phyloP scores from a whole-genome alignment of 2,113 vertebrate genomes.

The Strigops habroptila region DNA sequence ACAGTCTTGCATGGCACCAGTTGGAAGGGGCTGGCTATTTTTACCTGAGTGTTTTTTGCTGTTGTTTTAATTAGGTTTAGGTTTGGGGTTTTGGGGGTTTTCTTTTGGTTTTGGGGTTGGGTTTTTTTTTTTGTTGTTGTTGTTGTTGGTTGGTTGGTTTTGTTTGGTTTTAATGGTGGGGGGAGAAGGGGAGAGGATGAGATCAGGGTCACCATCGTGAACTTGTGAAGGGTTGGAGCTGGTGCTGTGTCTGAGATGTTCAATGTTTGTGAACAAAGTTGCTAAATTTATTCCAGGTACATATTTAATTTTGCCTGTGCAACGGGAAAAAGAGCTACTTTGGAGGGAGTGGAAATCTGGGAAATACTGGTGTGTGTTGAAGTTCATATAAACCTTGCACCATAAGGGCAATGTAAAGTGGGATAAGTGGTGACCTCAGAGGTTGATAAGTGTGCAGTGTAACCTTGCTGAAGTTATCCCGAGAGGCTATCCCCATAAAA shows the following conservation, averaged over 20 bases:
- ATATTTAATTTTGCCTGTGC: not conserved
- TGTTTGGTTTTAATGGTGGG: not conserved
- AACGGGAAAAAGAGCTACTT: not conserved
- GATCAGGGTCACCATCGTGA: not conserved
- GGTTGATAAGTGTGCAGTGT: not conserved
- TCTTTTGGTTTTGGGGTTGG: not conserved
- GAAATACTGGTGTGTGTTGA: not conserved
- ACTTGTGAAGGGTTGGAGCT: not conserved
- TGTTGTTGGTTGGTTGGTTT: not conserved
- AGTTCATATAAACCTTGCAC: not conserved
- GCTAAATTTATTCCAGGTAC: not conserved
- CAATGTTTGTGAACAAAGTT: not conserved
- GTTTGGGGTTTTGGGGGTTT: fast-evolving
- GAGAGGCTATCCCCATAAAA: not conserved
- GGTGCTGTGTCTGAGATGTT: not conserved
- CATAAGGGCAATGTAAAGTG: not conserved
- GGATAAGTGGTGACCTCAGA: not conserved
- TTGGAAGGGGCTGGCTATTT: not conserved
- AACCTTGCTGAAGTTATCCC: not conserved
- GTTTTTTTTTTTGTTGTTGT: not conserved
- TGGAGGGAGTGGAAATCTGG: not conserved
- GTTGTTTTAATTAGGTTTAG: not conserved
- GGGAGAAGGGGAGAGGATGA: not conserved
- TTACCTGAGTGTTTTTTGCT: not conserved
- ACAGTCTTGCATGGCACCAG: not conserved